phyloP scores from a whole-genome alignment of 2,113 vertebrate genomes.

The Maccullochella peelii region DNA sequence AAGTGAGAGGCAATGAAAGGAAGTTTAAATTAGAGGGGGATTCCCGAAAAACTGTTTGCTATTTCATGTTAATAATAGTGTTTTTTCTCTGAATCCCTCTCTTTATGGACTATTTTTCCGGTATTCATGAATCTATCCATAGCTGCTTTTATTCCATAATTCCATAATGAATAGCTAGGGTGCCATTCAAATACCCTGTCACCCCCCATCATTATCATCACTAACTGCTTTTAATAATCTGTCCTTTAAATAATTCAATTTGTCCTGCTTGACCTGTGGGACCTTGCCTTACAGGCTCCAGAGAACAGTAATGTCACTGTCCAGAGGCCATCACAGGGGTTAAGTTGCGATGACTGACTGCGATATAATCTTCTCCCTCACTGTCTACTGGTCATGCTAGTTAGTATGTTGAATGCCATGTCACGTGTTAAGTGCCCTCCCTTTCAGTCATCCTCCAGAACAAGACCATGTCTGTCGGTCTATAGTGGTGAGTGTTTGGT shows the following conservation, averaged over 20 bases:
- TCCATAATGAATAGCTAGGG: constrained; percentile 39
- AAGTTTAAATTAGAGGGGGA: constrained; percentile 18
- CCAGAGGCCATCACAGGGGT: constrained; percentile 32
- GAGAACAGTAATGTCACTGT: constrained; percentile 64
- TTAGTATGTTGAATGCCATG: constrained; percentile 53
- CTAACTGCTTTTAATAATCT: constrained; percentile 65
- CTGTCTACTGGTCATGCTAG: constrained; percentile 60
- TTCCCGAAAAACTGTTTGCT: constrained; percentile 12
- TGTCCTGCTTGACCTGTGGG: constrained; percentile 65
- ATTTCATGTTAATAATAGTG: constrained; percentile 37
- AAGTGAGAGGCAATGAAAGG: background rate
- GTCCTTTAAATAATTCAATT: constrained; percentile 59
- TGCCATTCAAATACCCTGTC: constrained; percentile 28
- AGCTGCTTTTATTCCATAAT: constrained; percentile 64
- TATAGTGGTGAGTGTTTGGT: constrained; percentile 3
- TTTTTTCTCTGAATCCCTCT: constrained; percentile 20
- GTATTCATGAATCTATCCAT: constrained; percentile 49
- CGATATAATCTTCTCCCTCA: constrained; percentile 39
- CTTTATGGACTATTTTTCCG: constrained; percentile 35
- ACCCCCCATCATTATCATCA: constrained; percentile 22
- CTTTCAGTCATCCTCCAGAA: constrained; percentile 15
- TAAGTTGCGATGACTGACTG: constrained; percentile 40
- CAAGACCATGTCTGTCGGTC: constrained; percentile 29
- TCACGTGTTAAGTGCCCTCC: constrained; percentile 53
- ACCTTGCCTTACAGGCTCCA: constrained; percentile 55